Base-by-base conservation (phyloP, 2,797 vertebrate species). In the Hybognathus amarus region DNA sequence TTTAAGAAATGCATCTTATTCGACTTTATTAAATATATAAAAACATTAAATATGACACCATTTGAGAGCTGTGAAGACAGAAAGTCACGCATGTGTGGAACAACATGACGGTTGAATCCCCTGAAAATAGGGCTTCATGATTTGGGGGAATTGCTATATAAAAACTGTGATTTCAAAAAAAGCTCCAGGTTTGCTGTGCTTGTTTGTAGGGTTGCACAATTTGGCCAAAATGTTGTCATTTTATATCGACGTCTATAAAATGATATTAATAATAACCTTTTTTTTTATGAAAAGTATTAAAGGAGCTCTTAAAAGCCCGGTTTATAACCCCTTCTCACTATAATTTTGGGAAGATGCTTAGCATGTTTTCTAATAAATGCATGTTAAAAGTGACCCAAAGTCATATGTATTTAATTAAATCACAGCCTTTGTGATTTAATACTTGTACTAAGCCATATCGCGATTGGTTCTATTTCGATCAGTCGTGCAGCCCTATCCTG, bases 21-120 rank as follows among this genome's bases (percentile, higher is more conserved):
- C 9, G n/a, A 42, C 59, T 59, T 76, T 27, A 40, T 76, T 40
- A 24, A 76, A 76, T 24, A 24, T 59, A 15, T 18, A 3, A 40
- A 59, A 59, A 59, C 13, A 27, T 59, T 15, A 59, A 22, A 38
- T 36, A 2, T 56, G 20, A n/a, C 20, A 38, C 12, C 20, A 56
- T 33, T 52, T 36, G 12, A 75, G 50, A 56, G 33, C 6, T 38
- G 33, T 2, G 22, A 36, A 30, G 13, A 36, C 70, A 22, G 45
- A 33, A 33, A 52, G 61, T 75, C 74, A 42, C 61, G 10, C 74
- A 27, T 15, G 74, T 76, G 17, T 76, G 52, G 54, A 76, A 76
- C 30, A 56, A 75, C 54, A 76, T 15, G 8, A 40, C 4, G 13
- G 4, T 24, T 22, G 20, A 6, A 5, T 38, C 22, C 0, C 20